phyloP scores from a whole-genome alignment of 2,113 vertebrate genomes.

The Heliornis fulica region DNA sequence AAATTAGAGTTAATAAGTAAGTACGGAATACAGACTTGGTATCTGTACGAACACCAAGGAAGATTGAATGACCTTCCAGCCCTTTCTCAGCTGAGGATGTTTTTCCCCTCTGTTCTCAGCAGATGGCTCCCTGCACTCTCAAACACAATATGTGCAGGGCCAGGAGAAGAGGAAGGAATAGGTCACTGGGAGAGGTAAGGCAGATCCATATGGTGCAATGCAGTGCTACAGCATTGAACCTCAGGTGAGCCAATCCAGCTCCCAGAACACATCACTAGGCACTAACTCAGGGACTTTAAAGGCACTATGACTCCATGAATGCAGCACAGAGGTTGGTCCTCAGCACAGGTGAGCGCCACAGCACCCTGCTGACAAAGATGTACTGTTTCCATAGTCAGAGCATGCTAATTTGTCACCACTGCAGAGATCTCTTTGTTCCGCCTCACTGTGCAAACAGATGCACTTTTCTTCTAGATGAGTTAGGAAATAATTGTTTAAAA shows the following conservation, averaged over 20 bases:
- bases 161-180: not conserved
- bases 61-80: not conserved
- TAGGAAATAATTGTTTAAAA: not conserved
- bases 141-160: not conserved
- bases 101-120: slow-evolving; percentile 41
- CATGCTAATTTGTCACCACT: not conserved
- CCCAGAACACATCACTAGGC: not conserved
- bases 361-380: not conserved
- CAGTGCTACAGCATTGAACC: not conserved
- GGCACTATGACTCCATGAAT: not conserved
- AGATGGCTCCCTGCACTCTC: slow-evolving; percentile 38
- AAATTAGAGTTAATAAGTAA: not conserved
- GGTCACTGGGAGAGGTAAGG: not conserved
- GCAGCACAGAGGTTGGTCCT: not conserved
- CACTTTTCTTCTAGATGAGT: not conserved
- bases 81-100: not conserved
- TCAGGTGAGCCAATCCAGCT: not conserved
- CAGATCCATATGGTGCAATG: slow-evolving; percentile 23
- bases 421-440: not conserved
- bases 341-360: not conserved
- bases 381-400: not conserved
- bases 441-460: not conserved
- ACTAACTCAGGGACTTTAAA: not conserved
- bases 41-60: not conserved
- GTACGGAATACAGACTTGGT: accelerated